phyloP scores from a whole-genome alignment of 1,140 invertebrate species.

The Trichonephila clavata region DNA sequence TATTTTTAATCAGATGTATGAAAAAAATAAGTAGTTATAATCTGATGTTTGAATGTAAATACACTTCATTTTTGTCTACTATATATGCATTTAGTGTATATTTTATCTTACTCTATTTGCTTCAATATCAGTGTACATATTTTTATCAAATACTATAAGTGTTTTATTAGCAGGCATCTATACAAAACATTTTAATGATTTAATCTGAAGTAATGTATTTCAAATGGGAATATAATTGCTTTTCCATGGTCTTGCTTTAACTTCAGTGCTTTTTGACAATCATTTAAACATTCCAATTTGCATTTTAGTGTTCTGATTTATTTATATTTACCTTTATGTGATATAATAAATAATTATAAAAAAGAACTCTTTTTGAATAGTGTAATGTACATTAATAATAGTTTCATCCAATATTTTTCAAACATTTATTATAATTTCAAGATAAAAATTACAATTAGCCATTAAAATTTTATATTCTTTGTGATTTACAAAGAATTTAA shows the following conservation, averaged over 20 bases:
- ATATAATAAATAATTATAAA: neutral
- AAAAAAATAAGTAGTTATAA: too few relatives aligned
- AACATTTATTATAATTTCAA: slow-evolving; percentile 48
- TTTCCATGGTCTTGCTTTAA: neutral
- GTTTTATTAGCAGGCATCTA: slow-evolving; percentile 30
- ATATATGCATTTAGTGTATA: neutral
- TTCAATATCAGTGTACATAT: neutral
- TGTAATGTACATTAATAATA: neutral
- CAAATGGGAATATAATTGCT: neutral
- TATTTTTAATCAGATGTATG: too few relatives aligned
- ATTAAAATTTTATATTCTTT: slow-evolving; percentile 29
- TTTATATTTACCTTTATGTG: slow-evolving; percentile 24
- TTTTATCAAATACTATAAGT: slow-evolving; percentile 8
- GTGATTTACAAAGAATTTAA: slow-evolving; percentile 40
- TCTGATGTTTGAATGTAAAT: neutral
- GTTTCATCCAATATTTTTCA: slow-evolving; percentile 4
- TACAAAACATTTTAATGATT: slow-evolving; percentile 64
- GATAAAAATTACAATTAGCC: slow-evolving; percentile 49
- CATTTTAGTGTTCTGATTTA: slow-evolving; percentile 33
- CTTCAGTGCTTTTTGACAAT: slow-evolving; percentile 72
- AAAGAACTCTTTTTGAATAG: neutral
- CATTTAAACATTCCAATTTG: slow-evolving; percentile 73
- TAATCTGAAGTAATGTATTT: slow-evolving; percentile 8
- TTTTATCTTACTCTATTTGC: neutral
- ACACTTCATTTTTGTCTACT: neutral